These are phyloP conservation scores for Zonitis immaculata DNA, from an alignment of 2,888 invertebrate genomes.

Conservation along the genomic window DNA sequence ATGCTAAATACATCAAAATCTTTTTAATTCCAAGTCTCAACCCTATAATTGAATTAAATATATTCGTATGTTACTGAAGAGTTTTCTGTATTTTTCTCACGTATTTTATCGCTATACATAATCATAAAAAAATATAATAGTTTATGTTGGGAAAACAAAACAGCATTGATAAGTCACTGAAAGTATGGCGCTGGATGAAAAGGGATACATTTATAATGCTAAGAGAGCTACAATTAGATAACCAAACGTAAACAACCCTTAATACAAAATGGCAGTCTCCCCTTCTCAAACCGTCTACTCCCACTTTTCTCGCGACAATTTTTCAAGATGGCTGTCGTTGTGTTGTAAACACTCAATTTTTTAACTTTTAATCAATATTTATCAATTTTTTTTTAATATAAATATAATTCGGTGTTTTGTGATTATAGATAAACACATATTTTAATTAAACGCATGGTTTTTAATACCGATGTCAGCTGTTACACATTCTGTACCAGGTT, in stretches of 20 bases:
- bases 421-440: slow-evolving; percentile 28
- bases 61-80: neutral
- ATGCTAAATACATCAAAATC: slow-evolving; percentile 49
- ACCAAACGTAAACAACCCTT: slow-evolving; percentile 17
- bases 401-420: slow-evolving; percentile 31
- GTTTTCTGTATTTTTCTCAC: neutral
- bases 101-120: no score
- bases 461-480: slow-evolving; percentile 52
- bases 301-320: slow-evolving; percentile 22
- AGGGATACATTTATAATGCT: neutral
- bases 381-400: slow-evolving; percentile 8
- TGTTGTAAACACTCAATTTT: slow-evolving; percentile 48
- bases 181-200: neutral
- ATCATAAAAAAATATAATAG: no score
- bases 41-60: slow-evolving; percentile 3
- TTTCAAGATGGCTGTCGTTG: slow-evolving; percentile 49
- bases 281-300: slow-evolving; percentile 31
- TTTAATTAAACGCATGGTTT: slow-evolving; percentile 46
- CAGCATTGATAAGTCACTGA: no score
- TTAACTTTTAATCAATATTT: slow-evolving; percentile 24
- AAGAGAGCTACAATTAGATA: neutral
- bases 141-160: no score
- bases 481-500: slow-evolving; percentile 53
- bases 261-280: slow-evolving; percentile 26
- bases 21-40: slow-evolving; percentile 38